phyloP scores from a whole-genome alignment of 2,888 invertebrate species.

The Phaedon cochleariae region DNA sequence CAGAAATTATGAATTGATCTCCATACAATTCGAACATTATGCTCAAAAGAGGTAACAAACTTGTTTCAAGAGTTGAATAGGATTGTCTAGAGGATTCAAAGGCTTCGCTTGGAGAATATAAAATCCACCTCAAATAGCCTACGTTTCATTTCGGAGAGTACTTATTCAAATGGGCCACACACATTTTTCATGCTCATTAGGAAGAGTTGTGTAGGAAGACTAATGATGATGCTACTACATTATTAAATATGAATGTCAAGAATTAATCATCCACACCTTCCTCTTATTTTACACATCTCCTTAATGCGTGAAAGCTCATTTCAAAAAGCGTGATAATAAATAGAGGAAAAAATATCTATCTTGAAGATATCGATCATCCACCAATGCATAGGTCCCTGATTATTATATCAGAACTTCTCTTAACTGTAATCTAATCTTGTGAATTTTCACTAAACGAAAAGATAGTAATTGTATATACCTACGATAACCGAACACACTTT shows the following conservation, averaged over 20 bases:
- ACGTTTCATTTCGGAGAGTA: background rate
- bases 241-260: background rate
- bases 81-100: background rate
- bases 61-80: conserved; percentile 23
- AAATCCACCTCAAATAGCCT: background rate
- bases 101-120: background rate
- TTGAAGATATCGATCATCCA: too few species aligned
- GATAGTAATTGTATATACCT: too few species aligned
- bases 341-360: too few species aligned
- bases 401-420: too few species aligned
- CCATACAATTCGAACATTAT: conserved; percentile 14
- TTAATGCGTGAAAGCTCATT: too few species aligned
- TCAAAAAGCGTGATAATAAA: too few species aligned
- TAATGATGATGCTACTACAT: background rate
- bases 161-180: background rate
- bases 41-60: conserved; percentile 16
- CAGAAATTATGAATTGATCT: conserved; percentile 21
- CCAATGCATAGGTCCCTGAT: too few species aligned
- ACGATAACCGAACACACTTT: too few species aligned
- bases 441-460: too few species aligned
- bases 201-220: background rate
- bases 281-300: background rate
- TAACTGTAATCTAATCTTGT: too few species aligned
- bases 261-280: background rate
- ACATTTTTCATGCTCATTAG: background rate